These are phyloP conservation scores for Thermophis baileyi DNA, from an alignment of 2,113 vertebrate species.

Conservation along the genomic window DNA sequence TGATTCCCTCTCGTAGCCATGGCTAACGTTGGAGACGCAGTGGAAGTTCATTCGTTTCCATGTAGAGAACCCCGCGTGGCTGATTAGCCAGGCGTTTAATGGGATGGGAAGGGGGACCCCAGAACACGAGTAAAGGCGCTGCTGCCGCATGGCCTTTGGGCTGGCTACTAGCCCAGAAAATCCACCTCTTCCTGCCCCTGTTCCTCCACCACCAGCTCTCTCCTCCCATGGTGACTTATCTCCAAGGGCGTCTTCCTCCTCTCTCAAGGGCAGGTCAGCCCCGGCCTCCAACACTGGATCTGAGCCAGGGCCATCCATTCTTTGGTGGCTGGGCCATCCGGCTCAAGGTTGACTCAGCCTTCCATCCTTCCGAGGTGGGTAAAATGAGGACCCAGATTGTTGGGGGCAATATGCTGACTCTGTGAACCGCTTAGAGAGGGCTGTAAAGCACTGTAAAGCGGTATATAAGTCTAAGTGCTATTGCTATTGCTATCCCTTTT, in stretches of 20 bases:
- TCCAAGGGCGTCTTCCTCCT: background rate
- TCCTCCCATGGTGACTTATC: background rate
- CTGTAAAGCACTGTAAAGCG: no score
- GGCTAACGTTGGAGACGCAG: background rate
- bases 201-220: background rate
- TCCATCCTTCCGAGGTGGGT: no score
- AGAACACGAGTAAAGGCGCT: background rate
- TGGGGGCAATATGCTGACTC: no score
- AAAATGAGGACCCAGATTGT: no score
- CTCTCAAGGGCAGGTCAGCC: background rate
- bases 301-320: background rate
- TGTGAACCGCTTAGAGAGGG: no score
- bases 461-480: no score
- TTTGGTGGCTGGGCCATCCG: background rate
- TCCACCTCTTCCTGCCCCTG: background rate
- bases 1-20: background rate
- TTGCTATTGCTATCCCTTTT: no score
- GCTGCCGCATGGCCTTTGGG: background rate
- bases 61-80: background rate
- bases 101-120: background rate
- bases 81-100: background rate
- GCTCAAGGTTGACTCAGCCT: no score
- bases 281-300: background rate
- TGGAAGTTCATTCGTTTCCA: background rate
- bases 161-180: background rate